Evolutionary conservation across 1,140 invertebrate species (phyloP), one percentile per base, ranked within the genome.

Genomic region (Panulirus ornatus): DNA sequence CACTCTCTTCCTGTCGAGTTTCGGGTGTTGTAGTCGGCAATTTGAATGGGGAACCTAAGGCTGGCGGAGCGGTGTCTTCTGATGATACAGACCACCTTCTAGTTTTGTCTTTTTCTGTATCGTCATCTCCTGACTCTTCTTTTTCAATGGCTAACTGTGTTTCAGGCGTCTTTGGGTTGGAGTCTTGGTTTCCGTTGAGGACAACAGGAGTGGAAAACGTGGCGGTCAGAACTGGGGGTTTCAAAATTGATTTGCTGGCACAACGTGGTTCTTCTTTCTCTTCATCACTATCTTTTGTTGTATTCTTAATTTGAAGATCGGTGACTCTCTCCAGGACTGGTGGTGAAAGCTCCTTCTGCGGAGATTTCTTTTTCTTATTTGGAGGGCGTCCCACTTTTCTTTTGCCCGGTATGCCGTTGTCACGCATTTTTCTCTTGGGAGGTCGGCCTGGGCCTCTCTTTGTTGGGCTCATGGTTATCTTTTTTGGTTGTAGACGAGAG

Each of bases 51-150:
- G 88, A 75, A 2, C 63, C 44, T 11, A 89, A 63, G 63, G 97
- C 94, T 66, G 94, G 93, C 94, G 94, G 84, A 22, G 93, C 92
- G 73, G 93, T 93, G 76, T 93, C 93, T 19, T 93, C 93, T 87
- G 93, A 93, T 38, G 93, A 93, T 78, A 93, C 93, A 73, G 93
- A 93, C 76, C 84, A 84, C 44, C 89, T 75, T 44, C 81, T 86
- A 51, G 75, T 91, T 63, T 79, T 90, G 34, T 58, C 75, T 58
- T 86, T 86, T 19, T 71, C 79, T 81, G 54, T 89, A n/a, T 91
- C 78, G 19, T 90, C 71, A 66, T 92, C 88, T 75, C 84, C 75
- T 27, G 86, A 75, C 30, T 91, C 82, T 63, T 90, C 66, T 54
- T 91, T 85, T 34, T 86, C 83, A 63, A 91, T 91, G 14, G 81